These are phyloP conservation scores for Ectropis grisescens DNA, from an alignment of 1,140 invertebrate species.

Conservation along the genomic window DNA sequence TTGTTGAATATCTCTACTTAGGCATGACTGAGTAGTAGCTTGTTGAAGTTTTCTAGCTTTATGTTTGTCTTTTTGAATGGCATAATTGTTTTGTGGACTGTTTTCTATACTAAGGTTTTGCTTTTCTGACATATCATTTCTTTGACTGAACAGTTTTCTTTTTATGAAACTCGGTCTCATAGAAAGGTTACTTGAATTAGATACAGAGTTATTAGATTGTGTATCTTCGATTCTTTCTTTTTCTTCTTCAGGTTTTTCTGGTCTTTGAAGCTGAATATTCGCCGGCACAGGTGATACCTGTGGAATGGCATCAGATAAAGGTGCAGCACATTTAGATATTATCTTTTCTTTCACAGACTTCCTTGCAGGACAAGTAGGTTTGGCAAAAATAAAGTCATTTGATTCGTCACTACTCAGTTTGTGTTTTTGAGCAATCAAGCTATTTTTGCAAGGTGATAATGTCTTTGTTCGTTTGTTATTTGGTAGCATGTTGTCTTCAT, in stretches of 20 bases:
- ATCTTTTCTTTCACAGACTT: slow-evolving; percentile 25
- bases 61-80: slow-evolving; percentile 34
- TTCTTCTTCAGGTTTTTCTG: neutral
- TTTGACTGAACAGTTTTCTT: slow-evolving; percentile 55
- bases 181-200: slow-evolving; percentile 9
- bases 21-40: slow-evolving; percentile 41
- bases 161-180: slow-evolving; percentile 55
- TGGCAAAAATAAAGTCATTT: slow-evolving; percentile 38
- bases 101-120: slow-evolving; percentile 31
- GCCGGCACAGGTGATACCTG: too few relatives aligned
- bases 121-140: slow-evolving; percentile 41
- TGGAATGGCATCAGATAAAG: slow-evolving; percentile 1
- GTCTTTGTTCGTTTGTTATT: slow-evolving; percentile 20
- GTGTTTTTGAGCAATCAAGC: neutral
- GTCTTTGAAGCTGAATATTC: slow-evolving; percentile 1
- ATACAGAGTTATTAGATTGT: neutral
- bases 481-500: slow-evolving; percentile 13
- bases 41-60: slow-evolving; percentile 53
- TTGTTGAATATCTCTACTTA: slow-evolving; percentile 34
- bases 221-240: slow-evolving; percentile 2
- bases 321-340: slow-evolving; percentile 7
- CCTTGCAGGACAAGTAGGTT: slow-evolving; percentile 30
- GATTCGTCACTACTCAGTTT: slow-evolving; percentile 4
- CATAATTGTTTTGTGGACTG: slow-evolving; percentile 34
- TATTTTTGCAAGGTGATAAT: slow-evolving; percentile 7